Percentiles rank a stretch among this genome's conserved stretches.
Conservation (phyloP, 2,113 vertebrate genomes). For the Cynopterus brachyotis region DNA sequence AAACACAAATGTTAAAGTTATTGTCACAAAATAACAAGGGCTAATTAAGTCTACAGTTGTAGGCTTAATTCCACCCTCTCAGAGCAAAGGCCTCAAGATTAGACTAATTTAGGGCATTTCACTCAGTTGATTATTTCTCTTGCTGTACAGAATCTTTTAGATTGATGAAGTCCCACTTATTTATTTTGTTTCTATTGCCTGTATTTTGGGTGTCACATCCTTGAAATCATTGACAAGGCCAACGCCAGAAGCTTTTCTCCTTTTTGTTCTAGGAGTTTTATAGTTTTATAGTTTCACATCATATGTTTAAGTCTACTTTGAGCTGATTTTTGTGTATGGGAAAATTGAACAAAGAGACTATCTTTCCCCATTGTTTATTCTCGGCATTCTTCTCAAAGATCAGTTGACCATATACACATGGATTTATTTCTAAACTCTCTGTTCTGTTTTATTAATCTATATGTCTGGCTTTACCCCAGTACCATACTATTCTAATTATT, state of each 20-base stretch:
- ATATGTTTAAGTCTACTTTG: background rate
- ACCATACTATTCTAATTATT: background rate
- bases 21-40: background rate
- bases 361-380: background rate
- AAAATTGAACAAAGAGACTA: background rate
- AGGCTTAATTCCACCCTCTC: background rate
- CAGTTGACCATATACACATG: background rate
- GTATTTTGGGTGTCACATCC: background rate
- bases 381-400: background rate
- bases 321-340: background rate
- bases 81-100: background rate
- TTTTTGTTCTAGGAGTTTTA: background rate
- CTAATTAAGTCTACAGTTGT: background rate
- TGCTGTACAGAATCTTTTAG: background rate
- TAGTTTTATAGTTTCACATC: background rate
- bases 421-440: background rate
- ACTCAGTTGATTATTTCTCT: background rate
- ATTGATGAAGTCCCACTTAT: background rate
- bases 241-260: background rate
- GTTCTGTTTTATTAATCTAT: background rate
- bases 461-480: background rate
- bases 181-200: background rate
- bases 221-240: background rate
- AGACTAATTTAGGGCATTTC: background rate
- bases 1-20: background rate